These are phyloP conservation scores for Radopholus similis DNA, from an alignment of 1,140 invertebrate genomes.

Conservation along the genomic window DNA sequence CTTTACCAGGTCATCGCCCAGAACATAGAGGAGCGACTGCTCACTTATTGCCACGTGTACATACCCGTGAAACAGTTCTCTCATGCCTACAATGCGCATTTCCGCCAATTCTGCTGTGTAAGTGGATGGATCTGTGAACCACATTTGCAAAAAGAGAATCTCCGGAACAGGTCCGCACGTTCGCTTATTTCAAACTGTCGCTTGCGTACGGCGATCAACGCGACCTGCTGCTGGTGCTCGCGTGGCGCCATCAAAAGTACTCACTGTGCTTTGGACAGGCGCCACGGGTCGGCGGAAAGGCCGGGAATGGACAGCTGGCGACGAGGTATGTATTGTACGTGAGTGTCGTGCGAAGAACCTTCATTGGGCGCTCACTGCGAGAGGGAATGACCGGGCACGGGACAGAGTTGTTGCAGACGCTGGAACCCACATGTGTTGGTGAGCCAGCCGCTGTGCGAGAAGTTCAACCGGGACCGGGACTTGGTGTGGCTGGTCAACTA, in stretches of 20 bases:
- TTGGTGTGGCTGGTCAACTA: slow-evolving; percentile 25
- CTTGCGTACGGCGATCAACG: slow-evolving; percentile 28
- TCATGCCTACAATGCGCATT: slow-evolving; percentile 13
- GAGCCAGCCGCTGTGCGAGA: slow-evolving; percentile 5
- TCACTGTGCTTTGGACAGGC: slow-evolving; percentile 12
- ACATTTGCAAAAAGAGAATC: not conserved
- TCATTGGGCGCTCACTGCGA: too few relatives aligned
- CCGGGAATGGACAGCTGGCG: not conserved
- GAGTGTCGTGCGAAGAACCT: too few relatives aligned
- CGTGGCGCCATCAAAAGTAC: slow-evolving; percentile 18
- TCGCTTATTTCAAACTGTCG: slow-evolving; percentile 34
- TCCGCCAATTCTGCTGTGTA: slow-evolving; percentile 20
- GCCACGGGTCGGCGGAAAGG: not conserved
- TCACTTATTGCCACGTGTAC: slow-evolving; percentile 29
- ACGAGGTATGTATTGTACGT: too few relatives aligned
- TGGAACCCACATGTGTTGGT: slow-evolving; percentile 33
- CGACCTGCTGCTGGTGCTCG: slow-evolving; percentile 24
- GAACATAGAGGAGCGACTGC: slow-evolving; percentile 24
- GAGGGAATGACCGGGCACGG: too few relatives aligned
- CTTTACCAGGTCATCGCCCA: slow-evolving; percentile 1
- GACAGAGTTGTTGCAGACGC: slow-evolving; percentile 10
- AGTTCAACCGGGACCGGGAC: slow-evolving; percentile 24
- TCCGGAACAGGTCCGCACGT: slow-evolving; percentile 18
- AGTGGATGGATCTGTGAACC: not conserved
- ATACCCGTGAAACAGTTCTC: slow-evolving; percentile 22